Percentiles rank a stretch among this genome's conserved stretches.
phyloP scores from a whole-genome alignment of 2,888 invertebrate species.

The Pycnomerus fuliginosus region DNA sequence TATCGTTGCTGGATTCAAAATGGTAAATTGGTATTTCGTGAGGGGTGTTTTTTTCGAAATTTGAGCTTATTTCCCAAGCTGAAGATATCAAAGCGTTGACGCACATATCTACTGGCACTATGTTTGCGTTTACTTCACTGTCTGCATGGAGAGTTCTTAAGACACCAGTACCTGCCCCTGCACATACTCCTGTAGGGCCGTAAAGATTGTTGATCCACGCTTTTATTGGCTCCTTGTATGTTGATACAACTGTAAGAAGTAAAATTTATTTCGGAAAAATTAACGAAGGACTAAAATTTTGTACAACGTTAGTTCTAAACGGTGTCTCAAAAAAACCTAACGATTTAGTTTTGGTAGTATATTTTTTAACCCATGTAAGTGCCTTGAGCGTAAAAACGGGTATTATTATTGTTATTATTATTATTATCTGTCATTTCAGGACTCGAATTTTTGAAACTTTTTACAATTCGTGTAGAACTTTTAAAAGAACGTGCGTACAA shows the following conservation, averaged over 20 bases:
- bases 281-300: background rate
- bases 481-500: no score
- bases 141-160: slow-evolving; percentile 73
- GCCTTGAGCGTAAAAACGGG: no score
- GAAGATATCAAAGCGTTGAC: slow-evolving; percentile 80
- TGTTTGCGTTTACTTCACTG: slow-evolving; percentile 68
- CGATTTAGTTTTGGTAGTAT: no score
- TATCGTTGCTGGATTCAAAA: slow-evolving; percentile 80
- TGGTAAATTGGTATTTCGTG: slow-evolving; percentile 74
- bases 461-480: no score
- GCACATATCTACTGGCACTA: slow-evolving; percentile 75
- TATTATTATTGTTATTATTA: no score
- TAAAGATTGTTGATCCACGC: slow-evolving; percentile 93
- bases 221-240: slow-evolving; percentile 71
- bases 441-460: no score
- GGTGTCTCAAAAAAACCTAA: no score
- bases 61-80: slow-evolving; percentile 65
- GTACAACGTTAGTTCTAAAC: background rate
- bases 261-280: no score
- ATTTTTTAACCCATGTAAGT: no score
- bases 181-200: slow-evolving; percentile 77
- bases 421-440: no score
- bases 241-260: slow-evolving; percentile 57
- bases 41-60: background rate
- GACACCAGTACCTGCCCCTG: slow-evolving; percentile 77